Evolutionary conservation across 64 coral and sea anemone species (phyloP).

Genomic region (Pachyseris speciosa): DNA sequence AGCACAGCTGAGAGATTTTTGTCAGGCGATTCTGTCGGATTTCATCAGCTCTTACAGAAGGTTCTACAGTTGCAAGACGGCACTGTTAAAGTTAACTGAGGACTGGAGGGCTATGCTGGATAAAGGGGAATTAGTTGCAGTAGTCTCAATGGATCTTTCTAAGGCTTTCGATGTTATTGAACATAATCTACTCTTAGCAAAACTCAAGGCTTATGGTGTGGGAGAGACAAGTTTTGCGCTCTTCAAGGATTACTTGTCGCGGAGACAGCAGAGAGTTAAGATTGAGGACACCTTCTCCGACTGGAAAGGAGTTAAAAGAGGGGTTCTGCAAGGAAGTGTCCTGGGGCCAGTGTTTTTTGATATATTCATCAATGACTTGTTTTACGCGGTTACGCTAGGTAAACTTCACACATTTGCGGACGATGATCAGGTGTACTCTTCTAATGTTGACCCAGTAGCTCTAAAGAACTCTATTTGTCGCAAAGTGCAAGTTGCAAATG

Average conservation of each 20-base stretch:
- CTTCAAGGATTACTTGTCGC: background rate
- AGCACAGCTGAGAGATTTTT: conserved; percentile 14
- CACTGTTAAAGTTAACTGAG: conserved; percentile 14
- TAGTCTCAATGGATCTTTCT: conserved; percentile 31
- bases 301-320: conserved; percentile 5
- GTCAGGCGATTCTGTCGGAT: background rate
- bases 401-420: background rate
- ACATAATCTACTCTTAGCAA: conserved; percentile 8
- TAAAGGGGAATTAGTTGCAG: background rate
- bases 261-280: conserved; percentile 6
- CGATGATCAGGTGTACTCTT: background rate
- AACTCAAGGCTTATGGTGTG: conserved; percentile 16
- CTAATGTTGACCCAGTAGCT: background rate
- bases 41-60: background rate
- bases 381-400: background rate
- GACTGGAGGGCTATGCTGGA: background rate
- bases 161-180: conserved; percentile 24
- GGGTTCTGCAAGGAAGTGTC: conserved; percentile 17
- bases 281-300: background rate
- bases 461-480: too few species aligned
- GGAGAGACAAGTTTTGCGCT: background rate
- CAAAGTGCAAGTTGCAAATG: too few species aligned
- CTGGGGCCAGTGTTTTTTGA: conserved; percentile 3
- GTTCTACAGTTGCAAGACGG: too few species aligned
- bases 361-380: conserved; percentile 29